Base-by-base conservation (phyloP, 2,888 invertebrate genomes). In the Calameuta pallipes region DNA sequence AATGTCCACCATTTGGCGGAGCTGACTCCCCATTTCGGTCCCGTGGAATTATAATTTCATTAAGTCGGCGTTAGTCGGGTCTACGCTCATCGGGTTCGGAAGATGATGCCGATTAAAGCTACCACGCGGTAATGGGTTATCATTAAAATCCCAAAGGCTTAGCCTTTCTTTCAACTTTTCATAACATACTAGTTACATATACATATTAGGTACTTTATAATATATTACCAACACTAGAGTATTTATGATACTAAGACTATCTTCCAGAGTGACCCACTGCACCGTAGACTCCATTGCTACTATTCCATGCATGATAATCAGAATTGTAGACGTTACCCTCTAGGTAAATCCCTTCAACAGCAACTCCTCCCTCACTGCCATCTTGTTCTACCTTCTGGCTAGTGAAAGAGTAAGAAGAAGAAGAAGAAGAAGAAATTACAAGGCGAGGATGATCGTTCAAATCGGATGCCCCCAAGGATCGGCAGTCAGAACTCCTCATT, bases 1-100 rank as follows among this genome's bases (percentile, higher is more conserved):
- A 86, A 87, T 86, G 84, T 78, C 82, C 83, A 80, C 82, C 84
- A 87, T 88, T 89, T 85, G 84, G 81, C 81, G 76, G 37, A 41
- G 78, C 35, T 30, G 34, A 37, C 30, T 69, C 75, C 71, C 34
- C 76, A 71, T 74, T 78, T 73, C 75, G 69, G 78, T 76, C 78
- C 80, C 36, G 35, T 85, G 76, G 82, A 83, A 89, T 89, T 87
- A 89, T 86, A 85, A 87, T 89, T 87, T 89, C 88, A 87, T 89
- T 85, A 87, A 85, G 84, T 83, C 83, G 36, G 68, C 75, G 73
- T 69, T 74, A 30, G 76, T 75, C 73, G 75, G 70, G 34, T 56
- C 56, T 23, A 56, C 35, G 70, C 69, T 56, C 35, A 71, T 71
- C 41, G 30, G 68, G 37, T 75, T 74, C 79, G 75, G 75, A 41